Evolutionary conservation across 2,113 vertebrate genomes (phyloP), one percentile per base, ranked within the genome.

Genomic region (Paralichthys olivaceus): DNA sequence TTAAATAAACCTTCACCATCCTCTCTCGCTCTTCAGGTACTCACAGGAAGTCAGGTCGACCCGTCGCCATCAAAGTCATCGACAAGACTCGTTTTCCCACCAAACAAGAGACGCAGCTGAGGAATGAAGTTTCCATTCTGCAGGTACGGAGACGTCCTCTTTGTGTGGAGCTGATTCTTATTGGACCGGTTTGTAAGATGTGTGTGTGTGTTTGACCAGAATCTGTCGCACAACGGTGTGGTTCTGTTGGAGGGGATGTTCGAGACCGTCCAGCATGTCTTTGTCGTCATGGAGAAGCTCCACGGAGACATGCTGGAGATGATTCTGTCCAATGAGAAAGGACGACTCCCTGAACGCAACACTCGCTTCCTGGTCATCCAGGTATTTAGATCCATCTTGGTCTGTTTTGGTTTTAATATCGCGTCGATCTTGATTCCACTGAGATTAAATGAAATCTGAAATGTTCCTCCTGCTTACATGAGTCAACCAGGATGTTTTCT

Each of bases 1-100:
- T 67, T 26, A 20, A 56, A 14, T 45, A 20, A 25, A 55, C 32
- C 37, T 5, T 29, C 7, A 8, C 1, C 5, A 28, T 1, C 28
- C 28, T 29, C 7, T 8, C 32, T 84, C 25, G 0, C 72, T 68
- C 58, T 29, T 34, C 76, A 95, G 96, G 96, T 1, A 94, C 94
- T 54, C 96, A 96, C 89, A 93, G 96, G 62, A 94, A 94, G 86
- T 94, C 95, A 0, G 93, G 95, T 22, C 91, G 90, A 0, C 81
- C 89, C 0, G 96, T 96, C 23, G 96, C 96, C 0, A 90, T 96
- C 9, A 96, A 96, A 60, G 95, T 96, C 80, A 96, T 96, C 0
- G 95, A 96, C 89, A 96, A 96, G 77, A 92, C 93, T 2, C 94
- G 95, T 0, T 96, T 96, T 74, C 95, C 95, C 47, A 91, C 89